Percentiles rank a stretch among this genome's conserved stretches.
Evolutionary conservation across 2,888 invertebrate genomes (phyloP).

Genomic region (Glyphotaelius pellucidus): DNA sequence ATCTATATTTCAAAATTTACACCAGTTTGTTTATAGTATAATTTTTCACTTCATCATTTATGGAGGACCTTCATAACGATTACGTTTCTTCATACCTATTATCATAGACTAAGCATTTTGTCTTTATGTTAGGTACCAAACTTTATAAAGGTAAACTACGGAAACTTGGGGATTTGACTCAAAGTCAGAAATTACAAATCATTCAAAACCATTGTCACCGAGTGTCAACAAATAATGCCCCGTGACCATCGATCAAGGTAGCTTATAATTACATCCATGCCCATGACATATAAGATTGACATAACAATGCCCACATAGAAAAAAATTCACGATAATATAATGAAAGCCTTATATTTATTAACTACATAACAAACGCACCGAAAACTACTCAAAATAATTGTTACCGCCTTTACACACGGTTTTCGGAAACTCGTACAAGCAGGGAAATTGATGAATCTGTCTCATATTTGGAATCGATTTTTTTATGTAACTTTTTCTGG

Average conservation of each 20-base stretch:
- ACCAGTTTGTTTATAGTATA: too few relatives aligned
- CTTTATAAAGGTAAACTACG: background rate
- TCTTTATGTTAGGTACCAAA: background rate
- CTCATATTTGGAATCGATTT: too few relatives aligned
- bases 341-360: too few relatives aligned
- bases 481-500: too few relatives aligned
- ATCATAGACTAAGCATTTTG: too few relatives aligned
- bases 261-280: too few relatives aligned
- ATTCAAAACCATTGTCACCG: background rate
- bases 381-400: background rate
- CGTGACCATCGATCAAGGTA: background rate
- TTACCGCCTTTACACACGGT: too few relatives aligned
- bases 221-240: background rate
- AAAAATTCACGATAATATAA: too few relatives aligned
- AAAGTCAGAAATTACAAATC: background rate
- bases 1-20: too few relatives aligned
- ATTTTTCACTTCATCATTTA: too few relatives aligned
- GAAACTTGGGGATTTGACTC: background rate
- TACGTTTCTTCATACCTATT: background rate
- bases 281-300: background rate
- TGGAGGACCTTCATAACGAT: background rate
- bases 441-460: too few relatives aligned
- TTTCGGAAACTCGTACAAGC: too few relatives aligned
- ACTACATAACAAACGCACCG: background rate
- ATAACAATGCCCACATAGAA: background rate